Evolutionary conservation across 1,140 invertebrate species (phyloP).

Genomic region (Anthonomus grandis): DNA sequence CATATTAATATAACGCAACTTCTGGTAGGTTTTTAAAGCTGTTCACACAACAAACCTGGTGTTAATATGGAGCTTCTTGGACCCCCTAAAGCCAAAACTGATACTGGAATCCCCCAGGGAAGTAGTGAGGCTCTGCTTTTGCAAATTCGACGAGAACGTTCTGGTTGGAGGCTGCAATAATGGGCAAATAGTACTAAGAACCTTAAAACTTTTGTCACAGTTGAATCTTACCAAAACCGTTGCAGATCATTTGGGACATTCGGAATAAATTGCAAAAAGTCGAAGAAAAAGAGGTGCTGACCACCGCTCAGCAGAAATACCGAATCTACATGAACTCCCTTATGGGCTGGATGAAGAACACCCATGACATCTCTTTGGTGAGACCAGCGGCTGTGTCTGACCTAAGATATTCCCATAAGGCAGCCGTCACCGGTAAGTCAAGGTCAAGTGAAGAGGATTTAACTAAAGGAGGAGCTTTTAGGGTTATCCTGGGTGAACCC

Average conservation of each 20-base stretch:
- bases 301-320: constrained; percentile 60
- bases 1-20: background rate
- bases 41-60: constrained; percentile 58
- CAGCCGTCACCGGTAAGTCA: constrained; percentile 57
- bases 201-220: background rate
- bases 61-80: constrained; percentile 69
- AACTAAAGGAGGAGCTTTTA: background rate
- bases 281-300: constrained; percentile 60
- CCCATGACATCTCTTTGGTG: constrained; percentile 55
- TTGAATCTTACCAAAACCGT: background rate
- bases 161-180: constrained; percentile 68
- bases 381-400: constrained; percentile 59
- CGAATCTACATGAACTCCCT: constrained; percentile 58
- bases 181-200: constrained; percentile 57
- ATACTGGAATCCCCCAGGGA: constrained; percentile 64
- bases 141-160: constrained; percentile 64
- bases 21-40: constrained; percentile 46
- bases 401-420: constrained; percentile 59
- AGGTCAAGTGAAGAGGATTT: background rate
- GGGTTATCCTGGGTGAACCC: constrained; percentile 58
- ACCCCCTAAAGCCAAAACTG: constrained; percentile 66
- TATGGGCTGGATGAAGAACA: constrained; percentile 66
- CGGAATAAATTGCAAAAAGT: constrained; percentile 62
- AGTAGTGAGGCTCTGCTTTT: constrained; percentile 62
- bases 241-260: constrained; percentile 65